These are phyloP conservation scores for Gobius niger DNA, from an alignment of 2,113 vertebrate genomes.

Conservation along the genomic window DNA sequence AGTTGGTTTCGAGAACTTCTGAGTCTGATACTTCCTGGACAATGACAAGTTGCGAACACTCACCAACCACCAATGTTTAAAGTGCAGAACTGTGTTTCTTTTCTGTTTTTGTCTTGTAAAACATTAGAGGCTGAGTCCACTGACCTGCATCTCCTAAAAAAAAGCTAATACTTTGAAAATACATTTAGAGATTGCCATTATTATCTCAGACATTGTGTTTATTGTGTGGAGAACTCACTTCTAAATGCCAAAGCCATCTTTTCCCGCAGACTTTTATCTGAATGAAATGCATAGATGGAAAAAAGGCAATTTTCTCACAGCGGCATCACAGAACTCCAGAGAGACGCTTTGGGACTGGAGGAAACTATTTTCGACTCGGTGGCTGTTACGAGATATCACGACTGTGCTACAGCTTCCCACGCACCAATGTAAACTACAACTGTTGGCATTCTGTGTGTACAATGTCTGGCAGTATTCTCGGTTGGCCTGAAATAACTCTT, in stretches of 20 bases:
- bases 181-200: neutral
- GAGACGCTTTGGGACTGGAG: neutral
- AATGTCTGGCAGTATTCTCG: neutral
- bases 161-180: neutral
- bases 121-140: neutral
- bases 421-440: constrained; percentile 7
- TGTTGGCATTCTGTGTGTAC: neutral
- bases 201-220: neutral
- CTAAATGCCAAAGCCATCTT: constrained; percentile 21
- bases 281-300: constrained; percentile 3
- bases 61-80: too few species aligned
- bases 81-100: neutral
- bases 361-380: neutral
- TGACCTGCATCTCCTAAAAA: neutral
- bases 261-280: constrained; percentile 11
- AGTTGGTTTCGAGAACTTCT: too few species aligned
- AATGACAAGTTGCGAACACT: too few species aligned
- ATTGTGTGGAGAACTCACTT: constrained; percentile 3
- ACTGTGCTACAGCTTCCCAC: neutral
- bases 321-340: neutral
- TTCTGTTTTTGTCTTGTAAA: neutral
- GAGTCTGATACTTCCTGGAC: too few species aligned
- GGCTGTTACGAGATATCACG: neutral
- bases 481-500: neutral
- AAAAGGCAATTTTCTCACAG: constrained; percentile 6